Base-by-base conservation (phyloP, 2,888 invertebrate species). In the Ophonus ardosiacus region DNA sequence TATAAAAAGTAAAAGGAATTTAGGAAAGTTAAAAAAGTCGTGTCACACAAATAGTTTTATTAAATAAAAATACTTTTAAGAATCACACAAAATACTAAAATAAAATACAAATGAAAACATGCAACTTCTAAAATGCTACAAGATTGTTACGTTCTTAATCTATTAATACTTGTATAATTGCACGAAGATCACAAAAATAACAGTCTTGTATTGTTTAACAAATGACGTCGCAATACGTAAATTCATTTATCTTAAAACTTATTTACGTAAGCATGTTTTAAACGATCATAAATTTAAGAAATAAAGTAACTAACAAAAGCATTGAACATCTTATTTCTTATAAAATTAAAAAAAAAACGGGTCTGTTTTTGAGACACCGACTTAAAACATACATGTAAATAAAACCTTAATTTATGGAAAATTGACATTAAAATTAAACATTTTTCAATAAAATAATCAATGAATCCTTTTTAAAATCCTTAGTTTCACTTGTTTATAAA, bases 171-270 rank as follows among this genome's bases (percentile, higher is more conserved):
- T 56, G 31, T 43, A 80, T 40, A 63, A 84, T 84, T 84, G 84
- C 84, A 84, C 84, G 78, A 79, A 56, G 65, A 84, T 78, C 84
- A 84, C 84, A 84, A 84, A 76, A 76, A 74, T 76, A 84, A 79
- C 84, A 84, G 84, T 84, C 84, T 84, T 84, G 76, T 10, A 63
- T 63, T 63, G 63, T 31, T 68, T 13, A 51, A 51, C 43, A 59
- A 59, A 51, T 63, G 21, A 63, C 59, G 21, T 21, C 24, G 10
- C 13, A 63, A 13, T 63, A 63, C 24, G 21, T 7, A 63, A 63
- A 63, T 24, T 63, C 21, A 51, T 63, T 63, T 24, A 18, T 13
- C 7, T 63, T 13, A 59, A 59, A 59, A 18, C 17, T 59, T 18
- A 17, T n/a, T n/a, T n/a, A n/a, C n/a, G n/a, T n/a, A 21, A 61